Evolutionary conservation across 2,888 invertebrate species (phyloP), one percentile per base, ranked within the genome.

Genomic region (Malthinus flaveolus): DNA sequence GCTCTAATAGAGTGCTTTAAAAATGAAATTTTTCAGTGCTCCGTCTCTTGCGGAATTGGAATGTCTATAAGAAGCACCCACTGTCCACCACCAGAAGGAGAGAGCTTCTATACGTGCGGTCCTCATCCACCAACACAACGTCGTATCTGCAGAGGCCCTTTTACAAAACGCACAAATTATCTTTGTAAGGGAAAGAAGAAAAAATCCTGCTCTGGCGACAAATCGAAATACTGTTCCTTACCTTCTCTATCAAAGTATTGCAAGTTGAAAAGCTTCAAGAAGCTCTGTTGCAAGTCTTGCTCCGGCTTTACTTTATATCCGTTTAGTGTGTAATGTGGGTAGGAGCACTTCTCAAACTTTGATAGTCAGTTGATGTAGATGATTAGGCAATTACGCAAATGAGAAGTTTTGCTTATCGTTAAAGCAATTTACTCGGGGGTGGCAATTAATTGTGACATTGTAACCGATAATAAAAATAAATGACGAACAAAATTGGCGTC

Each of bases 241-340:
- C 80, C 83, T 0, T 45, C 68, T 1, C 63, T 76, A n/a, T 56
- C 64, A 7, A 73, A 71, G 50, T 78, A 75, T 65, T 78, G 77
- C 51, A 65, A 68, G 56, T 56, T 77, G 8, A 64, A 66, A 7
- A 82, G 80, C 0, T 87, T 86, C 66, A 81, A 81, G 60, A 80
- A 80, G 62, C 78, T 83, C 49, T 88, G 87, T 68, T 87, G 87
- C 68, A 81, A 82, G 66, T 77, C 84, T 1, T 85, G 85, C 62
- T 56, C 50, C 8, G 50, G 10, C 5, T 56, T 54, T 50, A 50
- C 12, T 7, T 35, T 61, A 5, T 53, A 33, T 31, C 61, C 61
- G 8, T 54, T 57, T 49, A 61, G 56, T 13, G 44, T 51, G 11
- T 57, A 56, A 42, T 11, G 4, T 11, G 1, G 36, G 9, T 32